A percentile compares a stretch with the other conserved stretches of the same genome.
These are phyloP conservation scores for Momotus momota DNA, from an alignment of 2,797 vertebrate genomes.

Conservation along the genomic window DNA sequence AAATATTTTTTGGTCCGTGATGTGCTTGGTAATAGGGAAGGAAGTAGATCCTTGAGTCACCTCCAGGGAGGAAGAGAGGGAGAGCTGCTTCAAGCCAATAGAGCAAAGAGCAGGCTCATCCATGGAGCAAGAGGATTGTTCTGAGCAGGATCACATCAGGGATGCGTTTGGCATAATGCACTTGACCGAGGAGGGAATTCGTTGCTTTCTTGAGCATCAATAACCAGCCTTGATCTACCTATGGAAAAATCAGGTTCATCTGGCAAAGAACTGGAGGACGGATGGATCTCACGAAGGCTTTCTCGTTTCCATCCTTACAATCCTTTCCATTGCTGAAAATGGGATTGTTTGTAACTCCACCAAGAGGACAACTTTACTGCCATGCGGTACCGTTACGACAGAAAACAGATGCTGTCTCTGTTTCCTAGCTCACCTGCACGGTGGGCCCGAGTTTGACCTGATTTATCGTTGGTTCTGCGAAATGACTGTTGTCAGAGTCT, in stretches of 20 bases:
- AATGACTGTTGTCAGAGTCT: neutral
- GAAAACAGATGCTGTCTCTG: neutral
- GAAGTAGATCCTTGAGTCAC: neutral
- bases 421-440: neutral
- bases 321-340: neutral
- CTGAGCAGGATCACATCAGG: neutral
- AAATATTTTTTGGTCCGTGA: neutral
- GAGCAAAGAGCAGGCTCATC: neutral
- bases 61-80: neutral
- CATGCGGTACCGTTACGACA: neutral
- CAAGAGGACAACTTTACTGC: slow-evolving; percentile 43
- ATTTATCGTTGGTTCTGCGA: neutral
- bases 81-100: neutral
- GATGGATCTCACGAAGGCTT: neutral
- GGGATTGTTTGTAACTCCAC: slow-evolving; percentile 12
- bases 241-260: slow-evolving; percentile 6
- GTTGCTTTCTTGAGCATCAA: neutral
- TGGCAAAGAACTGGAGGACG: neutral
- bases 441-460: neutral
- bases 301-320: neutral
- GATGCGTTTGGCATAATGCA: neutral
- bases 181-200: neutral
- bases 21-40: neutral
- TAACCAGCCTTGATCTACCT: neutral
- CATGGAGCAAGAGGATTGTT: neutral